Evolutionary conservation across 2,797 vertebrate species (phyloP).

Genomic region (Sparidentex hasta): DNA sequence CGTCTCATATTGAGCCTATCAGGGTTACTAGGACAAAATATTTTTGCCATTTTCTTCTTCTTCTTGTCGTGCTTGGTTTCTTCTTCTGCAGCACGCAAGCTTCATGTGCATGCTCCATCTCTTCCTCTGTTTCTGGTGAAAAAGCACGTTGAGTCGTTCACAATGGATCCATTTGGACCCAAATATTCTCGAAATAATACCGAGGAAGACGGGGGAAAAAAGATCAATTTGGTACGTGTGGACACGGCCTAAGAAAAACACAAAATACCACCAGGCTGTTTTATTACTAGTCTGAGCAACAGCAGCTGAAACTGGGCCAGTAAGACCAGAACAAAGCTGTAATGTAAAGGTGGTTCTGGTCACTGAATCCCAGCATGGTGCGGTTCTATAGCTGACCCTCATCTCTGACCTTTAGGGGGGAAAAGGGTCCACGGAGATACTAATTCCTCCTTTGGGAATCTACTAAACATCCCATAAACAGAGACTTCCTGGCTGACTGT

Average conservation of each 20-base stretch:
- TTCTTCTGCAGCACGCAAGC: too few species aligned
- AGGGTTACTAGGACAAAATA: too few species aligned
- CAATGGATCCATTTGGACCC: too few species aligned
- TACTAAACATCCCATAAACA: conserved; percentile 24
- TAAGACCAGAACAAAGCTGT: not conserved
- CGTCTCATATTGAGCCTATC: too few species aligned
- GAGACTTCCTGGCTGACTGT: conserved; percentile 28
- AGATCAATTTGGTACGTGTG: too few species aligned
- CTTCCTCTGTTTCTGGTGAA: too few species aligned
- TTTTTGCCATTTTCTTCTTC: too few species aligned
- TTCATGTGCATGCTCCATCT: too few species aligned
- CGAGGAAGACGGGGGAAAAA: too few species aligned
- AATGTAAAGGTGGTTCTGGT: conserved; percentile 1
- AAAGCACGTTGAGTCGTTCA: too few species aligned
- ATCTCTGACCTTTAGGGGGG: conserved; percentile 35
- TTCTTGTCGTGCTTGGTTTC: too few species aligned
- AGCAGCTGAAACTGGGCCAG: not conserved
- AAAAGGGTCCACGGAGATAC: not conserved
- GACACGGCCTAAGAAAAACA: not conserved
- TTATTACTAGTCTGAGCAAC: not conserved
- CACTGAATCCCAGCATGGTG: not conserved
- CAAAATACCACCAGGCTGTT: not conserved
- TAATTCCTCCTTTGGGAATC: conserved; percentile 30
- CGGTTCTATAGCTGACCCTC: conserved; percentile 11
- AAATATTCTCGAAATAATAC: too few species aligned